Percentiles rank a stretch among this genome's conserved stretches.
phyloP scores from a whole-genome alignment of 2,888 invertebrate genomes.

The Poecilus cupreus region DNA sequence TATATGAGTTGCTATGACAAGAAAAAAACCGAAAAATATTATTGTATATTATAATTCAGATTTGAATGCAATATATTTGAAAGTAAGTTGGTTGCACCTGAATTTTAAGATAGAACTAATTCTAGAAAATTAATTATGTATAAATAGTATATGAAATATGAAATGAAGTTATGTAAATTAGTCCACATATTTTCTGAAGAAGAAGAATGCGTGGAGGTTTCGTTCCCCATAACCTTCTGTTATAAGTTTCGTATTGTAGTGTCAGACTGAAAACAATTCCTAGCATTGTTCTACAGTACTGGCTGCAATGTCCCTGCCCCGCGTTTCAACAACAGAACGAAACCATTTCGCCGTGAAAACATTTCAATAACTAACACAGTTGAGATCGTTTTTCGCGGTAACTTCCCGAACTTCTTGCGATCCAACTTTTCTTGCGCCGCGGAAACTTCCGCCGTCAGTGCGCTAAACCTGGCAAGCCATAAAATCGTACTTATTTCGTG shows the following conservation, averaged over 20 bases:
- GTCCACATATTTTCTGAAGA: too few relatives aligned
- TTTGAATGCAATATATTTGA: too few relatives aligned
- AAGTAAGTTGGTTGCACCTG: too few relatives aligned
- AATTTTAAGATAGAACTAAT: too few relatives aligned
- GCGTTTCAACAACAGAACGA: neutral
- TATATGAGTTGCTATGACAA: too few relatives aligned
- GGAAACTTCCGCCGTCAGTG: slow-evolving; percentile 22
- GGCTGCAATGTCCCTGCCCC: slow-evolving; percentile 6
- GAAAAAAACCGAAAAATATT: too few relatives aligned
- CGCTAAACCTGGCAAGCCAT: slow-evolving; percentile 40
- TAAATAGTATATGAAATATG: too few relatives aligned
- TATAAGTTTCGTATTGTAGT: slow-evolving; percentile 4
- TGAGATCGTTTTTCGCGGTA: slow-evolving; percentile 55
- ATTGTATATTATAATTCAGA: too few relatives aligned
- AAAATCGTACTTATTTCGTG: slow-evolving; percentile 58
- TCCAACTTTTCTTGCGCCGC: slow-evolving; percentile 39
- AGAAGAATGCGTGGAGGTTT: too few relatives aligned
- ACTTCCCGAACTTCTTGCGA: slow-evolving; percentile 32
- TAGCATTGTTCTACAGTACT: neutral
- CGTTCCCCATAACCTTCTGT: neutral
- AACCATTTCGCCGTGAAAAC: slow-evolving; percentile 51
- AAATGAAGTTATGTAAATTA: too few relatives aligned
- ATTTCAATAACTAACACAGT: slow-evolving; percentile 58
- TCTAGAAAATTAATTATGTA: too few relatives aligned
- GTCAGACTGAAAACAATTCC: slow-evolving; percentile 10